Evolutionary conservation across 1,140 invertebrate species (phyloP).

Genomic region (Ostrea denselamellosa): DNA sequence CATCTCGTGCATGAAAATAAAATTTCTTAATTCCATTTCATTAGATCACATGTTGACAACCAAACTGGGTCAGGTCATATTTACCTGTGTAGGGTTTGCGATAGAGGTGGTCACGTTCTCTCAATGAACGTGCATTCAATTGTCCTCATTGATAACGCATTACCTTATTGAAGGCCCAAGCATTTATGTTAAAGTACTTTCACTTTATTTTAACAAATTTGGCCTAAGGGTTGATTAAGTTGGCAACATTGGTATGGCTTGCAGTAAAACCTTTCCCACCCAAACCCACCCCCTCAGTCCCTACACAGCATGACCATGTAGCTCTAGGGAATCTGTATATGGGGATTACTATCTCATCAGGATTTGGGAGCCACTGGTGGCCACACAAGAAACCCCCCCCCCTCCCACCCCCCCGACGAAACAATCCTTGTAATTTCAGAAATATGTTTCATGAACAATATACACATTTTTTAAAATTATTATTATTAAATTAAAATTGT

Average conservation of each 20-base stretch:
- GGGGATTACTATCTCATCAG: too few relatives aligned
- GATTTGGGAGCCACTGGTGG: too few relatives aligned
- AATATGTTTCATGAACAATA: too few relatives aligned
- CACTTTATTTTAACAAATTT: not conserved
- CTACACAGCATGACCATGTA: too few relatives aligned
- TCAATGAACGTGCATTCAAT: constrained; percentile 25
- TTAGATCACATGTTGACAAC: constrained; percentile 31
- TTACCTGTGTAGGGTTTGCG: constrained; percentile 16
- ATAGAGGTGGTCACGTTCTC: constrained; percentile 19
- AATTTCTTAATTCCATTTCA: constrained; percentile 10
- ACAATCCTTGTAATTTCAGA: too few relatives aligned
- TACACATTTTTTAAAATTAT: too few relatives aligned
- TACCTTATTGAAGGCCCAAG: not conserved
- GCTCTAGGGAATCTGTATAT: too few relatives aligned
- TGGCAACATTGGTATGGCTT: not conserved
- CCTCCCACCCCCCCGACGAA: too few relatives aligned
- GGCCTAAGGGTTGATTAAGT: not conserved
- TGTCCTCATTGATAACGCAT: not conserved
- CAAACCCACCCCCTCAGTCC: too few relatives aligned
- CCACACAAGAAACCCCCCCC: too few relatives aligned
- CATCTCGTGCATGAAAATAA: constrained; percentile 20
- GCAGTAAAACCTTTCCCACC: too few relatives aligned
- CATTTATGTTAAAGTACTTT: constrained; percentile 15
- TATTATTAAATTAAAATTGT: too few relatives aligned
- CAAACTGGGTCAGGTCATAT: constrained; percentile 21